phyloP scores from a whole-genome alignment of 2,797 vertebrate species.

The Rhyacichthys aspro region DNA sequence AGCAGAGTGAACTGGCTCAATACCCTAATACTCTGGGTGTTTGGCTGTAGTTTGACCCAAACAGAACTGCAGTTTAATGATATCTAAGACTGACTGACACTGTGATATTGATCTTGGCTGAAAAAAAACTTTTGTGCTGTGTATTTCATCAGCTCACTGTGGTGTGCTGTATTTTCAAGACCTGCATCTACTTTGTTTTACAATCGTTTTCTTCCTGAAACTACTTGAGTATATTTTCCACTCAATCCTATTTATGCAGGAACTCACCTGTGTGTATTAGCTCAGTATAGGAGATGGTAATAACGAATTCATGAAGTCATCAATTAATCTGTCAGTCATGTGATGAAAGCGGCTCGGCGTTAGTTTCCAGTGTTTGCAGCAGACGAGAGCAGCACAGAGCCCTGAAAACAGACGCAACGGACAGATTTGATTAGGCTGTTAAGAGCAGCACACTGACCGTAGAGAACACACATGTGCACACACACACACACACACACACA shows the following conservation, averaged over 20 bases:
- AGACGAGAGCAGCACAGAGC: conserved; percentile 42
- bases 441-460: conserved; percentile 23
- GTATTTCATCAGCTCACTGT: conserved; percentile 5
- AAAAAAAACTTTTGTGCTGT: conserved; percentile 11
- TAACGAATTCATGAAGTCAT: conserved; percentile 66
- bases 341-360: conserved; percentile 44
- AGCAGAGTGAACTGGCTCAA: too few relatives aligned
- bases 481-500: conserved; percentile 36
- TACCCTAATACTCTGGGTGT: conserved; percentile 27
- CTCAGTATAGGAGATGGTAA: conserved; percentile 30
- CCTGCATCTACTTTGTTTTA: conserved; percentile 37
- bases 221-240: conserved; percentile 26
- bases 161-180: conserved; percentile 7
- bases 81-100: conserved; percentile 1
- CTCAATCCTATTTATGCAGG: conserved; percentile 47
- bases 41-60: conserved; percentile 7
- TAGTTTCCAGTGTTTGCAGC: conserved; percentile 46
- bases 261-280: conserved; percentile 44
- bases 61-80: conserved; percentile 18
- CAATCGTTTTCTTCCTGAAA: conserved; percentile 47
- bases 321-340: conserved; percentile 62
- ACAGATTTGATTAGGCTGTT: conserved; percentile 41
- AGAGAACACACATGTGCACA: conserved; percentile 22
- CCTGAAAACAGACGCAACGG: conserved; percentile 51
- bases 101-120: conserved; percentile 26